Conservation (phyloP, 2,888 invertebrate species). For the Pollenia griseotomentosa region DNA sequence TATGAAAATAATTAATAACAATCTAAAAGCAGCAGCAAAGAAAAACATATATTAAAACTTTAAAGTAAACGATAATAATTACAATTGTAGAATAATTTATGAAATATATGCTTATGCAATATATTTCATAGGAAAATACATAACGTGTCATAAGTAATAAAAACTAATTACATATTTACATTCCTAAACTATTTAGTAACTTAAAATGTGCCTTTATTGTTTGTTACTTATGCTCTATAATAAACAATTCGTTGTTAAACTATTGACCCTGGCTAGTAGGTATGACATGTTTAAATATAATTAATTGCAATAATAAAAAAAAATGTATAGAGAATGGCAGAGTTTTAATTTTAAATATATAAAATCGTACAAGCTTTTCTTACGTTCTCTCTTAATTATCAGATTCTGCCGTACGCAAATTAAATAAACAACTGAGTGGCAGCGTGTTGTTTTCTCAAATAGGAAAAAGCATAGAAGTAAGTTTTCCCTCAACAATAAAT, state of each 20-base stretch:
- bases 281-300: slow-evolving; percentile 8
- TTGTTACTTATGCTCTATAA: slow-evolving; percentile 13
- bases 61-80: slow-evolving; percentile 30
- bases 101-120: background rate
- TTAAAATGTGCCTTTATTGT: slow-evolving; percentile 2
- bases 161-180: slow-evolving; percentile 39
- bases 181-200: slow-evolving; percentile 36
- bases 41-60: background rate
- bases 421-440: too few species aligned
- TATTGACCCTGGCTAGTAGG: slow-evolving; percentile 27
- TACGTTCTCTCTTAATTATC: too few species aligned
- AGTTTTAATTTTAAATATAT: too few species aligned
- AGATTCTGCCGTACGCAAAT: too few species aligned
- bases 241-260: background rate
- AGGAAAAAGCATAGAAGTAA: too few species aligned
- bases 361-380: too few species aligned
- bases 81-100: slow-evolving; percentile 30
- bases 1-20: slow-evolving; percentile 56
- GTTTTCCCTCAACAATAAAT: too few species aligned
- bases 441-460: too few species aligned
- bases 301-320: background rate
- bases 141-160: slow-evolving; percentile 53
- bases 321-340: background rate
- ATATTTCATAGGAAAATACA: background rate
- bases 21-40: background rate